These are phyloP conservation scores for Salmo trutta DNA, from an alignment of 2,797 vertebrate genomes.

Conservation along the genomic window DNA sequence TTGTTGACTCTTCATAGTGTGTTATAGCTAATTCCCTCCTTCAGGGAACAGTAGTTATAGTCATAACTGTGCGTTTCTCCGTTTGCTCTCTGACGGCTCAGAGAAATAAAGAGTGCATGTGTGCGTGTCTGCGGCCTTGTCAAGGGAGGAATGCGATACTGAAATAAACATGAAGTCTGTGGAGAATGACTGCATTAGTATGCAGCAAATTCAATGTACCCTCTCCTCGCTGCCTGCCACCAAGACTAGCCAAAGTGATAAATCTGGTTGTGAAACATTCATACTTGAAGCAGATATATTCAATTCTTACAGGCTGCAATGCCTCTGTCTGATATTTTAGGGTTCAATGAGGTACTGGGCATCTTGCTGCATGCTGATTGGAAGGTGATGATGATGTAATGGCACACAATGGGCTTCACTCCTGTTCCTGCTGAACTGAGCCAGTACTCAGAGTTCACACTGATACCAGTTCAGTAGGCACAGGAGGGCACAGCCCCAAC, in stretches of 20 bases:
- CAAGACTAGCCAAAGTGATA: slow-evolving; percentile 26
- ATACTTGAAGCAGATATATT: slow-evolving; percentile 38
- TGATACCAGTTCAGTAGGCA: slow-evolving; percentile 89
- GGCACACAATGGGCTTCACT: slow-evolving; percentile 74
- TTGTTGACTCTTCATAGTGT: no score
- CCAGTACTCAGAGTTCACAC: slow-evolving; percentile 86
- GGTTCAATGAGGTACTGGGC: slow-evolving; percentile 21
- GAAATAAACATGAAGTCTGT: slow-evolving; percentile 60
- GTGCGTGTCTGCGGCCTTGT: slow-evolving; percentile 38
- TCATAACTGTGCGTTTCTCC: background rate
- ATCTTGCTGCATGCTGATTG: slow-evolving; percentile 18
- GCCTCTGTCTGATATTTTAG: slow-evolving; percentile 25
- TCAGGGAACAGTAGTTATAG: no score
- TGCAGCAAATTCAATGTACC: slow-evolving; percentile 44
- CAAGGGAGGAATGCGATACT: slow-evolving; percentile 31
- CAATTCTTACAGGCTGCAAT: slow-evolving; percentile 11
- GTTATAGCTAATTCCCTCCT: no score
- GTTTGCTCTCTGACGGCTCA: slow-evolving; percentile 50
- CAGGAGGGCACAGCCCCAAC: slow-evolving; percentile 74
- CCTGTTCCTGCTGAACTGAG: slow-evolving; percentile 99
- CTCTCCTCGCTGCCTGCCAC: slow-evolving; percentile 34
- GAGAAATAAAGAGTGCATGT: slow-evolving; percentile 15
- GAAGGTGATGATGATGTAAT: slow-evolving; percentile 15
- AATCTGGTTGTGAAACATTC: slow-evolving; percentile 61
- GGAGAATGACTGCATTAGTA: slow-evolving; percentile 46